These are phyloP conservation scores for Cariama cristata DNA, from an alignment of 2,113 vertebrate species.

Conservation along the genomic window DNA sequence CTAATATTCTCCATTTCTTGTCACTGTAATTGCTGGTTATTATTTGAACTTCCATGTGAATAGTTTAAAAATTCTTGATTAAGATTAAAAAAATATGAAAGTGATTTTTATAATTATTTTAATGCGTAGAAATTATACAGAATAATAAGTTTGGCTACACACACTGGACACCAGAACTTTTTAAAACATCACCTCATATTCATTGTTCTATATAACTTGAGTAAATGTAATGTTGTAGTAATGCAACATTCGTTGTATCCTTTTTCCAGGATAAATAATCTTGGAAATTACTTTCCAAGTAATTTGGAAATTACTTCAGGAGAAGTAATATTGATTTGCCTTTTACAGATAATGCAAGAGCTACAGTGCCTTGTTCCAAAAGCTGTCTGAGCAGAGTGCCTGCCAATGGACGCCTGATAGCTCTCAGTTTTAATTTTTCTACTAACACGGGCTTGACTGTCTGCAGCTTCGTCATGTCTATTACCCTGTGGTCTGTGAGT, in stretches of 20 bases:
- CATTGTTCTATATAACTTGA: neutral
- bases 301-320: neutral
- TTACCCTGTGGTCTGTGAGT: neutral
- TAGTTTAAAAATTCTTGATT: neutral
- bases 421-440: neutral
- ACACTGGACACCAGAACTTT: neutral
- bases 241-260: neutral
- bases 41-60: neutral
- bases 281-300: no score
- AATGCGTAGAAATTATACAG: neutral
- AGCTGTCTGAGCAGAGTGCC: neutral
- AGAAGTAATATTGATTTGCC: neutral
- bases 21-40: neutral
- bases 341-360: neutral
- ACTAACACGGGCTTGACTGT: neutral
- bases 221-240: neutral
- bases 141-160: neutral
- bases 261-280: neutral
- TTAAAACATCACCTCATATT: neutral
- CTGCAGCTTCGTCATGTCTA: neutral
- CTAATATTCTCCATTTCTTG: neutral
- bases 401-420: neutral
- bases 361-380: neutral
- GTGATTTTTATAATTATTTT: neutral
- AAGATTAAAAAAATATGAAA: neutral